Percentiles rank a stretch among this genome's conserved stretches.
Evolutionary conservation across 2,113 vertebrate genomes (phyloP).

Genomic region (Etheostoma spectabile): DNA sequence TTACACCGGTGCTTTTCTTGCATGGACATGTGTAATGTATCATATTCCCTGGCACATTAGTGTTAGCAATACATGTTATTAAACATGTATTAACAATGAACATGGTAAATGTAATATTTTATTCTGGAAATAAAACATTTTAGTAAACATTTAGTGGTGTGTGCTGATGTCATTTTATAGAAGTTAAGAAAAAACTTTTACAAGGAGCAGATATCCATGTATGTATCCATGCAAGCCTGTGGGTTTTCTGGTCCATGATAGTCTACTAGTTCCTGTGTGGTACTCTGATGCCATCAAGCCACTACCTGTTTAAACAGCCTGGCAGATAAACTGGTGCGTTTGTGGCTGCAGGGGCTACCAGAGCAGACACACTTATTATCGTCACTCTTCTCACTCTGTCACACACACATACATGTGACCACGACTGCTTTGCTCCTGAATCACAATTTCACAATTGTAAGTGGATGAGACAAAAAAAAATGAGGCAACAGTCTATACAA

Average conservation of each 20-base stretch:
- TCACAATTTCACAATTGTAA: constrained; percentile 31
- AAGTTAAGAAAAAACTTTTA: neutral
- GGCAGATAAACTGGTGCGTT: constrained; percentile 60
- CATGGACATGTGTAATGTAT: neutral
- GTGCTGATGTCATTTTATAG: neutral
- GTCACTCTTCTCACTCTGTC: constrained; percentile 25
- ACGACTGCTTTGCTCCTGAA: neutral
- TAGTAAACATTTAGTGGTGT: neutral
- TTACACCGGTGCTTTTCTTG: neutral
- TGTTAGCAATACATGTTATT: too few species aligned
- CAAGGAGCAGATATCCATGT: neutral
- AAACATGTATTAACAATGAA: too few species aligned
- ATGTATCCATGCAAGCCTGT: neutral
- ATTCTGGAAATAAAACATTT: neutral
- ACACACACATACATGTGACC: constrained; percentile 50
- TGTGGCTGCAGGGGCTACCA: constrained; percentile 13
- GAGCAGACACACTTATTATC: constrained; percentile 31
- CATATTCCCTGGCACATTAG: neutral
- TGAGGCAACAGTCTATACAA: constrained; percentile 1
- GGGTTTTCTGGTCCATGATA: neutral
- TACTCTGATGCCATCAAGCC: constrained; percentile 3
- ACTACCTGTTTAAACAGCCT: constrained; percentile 61
- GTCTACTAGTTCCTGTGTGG: neutral
- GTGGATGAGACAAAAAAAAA: constrained; percentile 5
- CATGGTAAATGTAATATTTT: too few species aligned